These are phyloP conservation scores for Drosophila jambulina DNA, from an alignment of 1,140 invertebrate genomes.

Conservation along the genomic window DNA sequence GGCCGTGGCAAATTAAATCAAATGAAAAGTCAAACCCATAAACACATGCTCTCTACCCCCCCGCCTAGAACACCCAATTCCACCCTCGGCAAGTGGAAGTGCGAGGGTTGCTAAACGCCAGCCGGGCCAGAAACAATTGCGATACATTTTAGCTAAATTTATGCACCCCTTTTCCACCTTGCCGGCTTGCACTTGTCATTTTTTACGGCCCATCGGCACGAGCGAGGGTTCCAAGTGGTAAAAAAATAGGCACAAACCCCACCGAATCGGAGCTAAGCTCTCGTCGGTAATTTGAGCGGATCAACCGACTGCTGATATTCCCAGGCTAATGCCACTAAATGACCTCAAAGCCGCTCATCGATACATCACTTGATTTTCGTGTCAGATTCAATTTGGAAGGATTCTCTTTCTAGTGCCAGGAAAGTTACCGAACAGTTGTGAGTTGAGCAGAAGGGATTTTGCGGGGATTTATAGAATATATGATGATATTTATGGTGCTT, in stretches of 20 bases:
- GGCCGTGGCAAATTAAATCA: conserved; percentile 74
- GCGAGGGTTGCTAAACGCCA: conserved; percentile 51
- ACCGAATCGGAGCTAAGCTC: conserved; percentile 46
- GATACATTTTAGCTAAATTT: conserved; percentile 79
- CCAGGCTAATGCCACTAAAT: conserved; percentile 69
- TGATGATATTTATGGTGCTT: neutral
- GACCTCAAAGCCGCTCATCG: conserved; percentile 69
- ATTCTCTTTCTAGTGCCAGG: conserved; percentile 25
- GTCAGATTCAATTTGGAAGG: conserved; percentile 66
- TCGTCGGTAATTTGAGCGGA: conserved; percentile 66
- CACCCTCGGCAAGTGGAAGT: conserved; percentile 28
- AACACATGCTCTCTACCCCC: conserved; percentile 59
- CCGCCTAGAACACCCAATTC: conserved; percentile 16
- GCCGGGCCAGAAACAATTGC: conserved; percentile 69
- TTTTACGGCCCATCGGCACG: conserved; percentile 51
- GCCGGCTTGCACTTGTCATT: conserved; percentile 64
- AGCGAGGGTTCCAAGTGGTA: conserved; percentile 34
- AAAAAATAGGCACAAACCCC: conserved; percentile 18
- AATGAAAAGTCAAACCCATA: conserved; percentile 82
- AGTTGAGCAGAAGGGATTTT: conserved; percentile 1
- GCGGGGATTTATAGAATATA: neutral
- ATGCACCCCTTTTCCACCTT: conserved; percentile 69
- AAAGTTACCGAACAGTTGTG: conserved; percentile 23
- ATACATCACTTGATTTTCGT: conserved; percentile 78
- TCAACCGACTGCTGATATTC: conserved; percentile 52